Base-by-base conservation (phyloP, 1,140 invertebrate species). In the Mylabris phalerata region DNA sequence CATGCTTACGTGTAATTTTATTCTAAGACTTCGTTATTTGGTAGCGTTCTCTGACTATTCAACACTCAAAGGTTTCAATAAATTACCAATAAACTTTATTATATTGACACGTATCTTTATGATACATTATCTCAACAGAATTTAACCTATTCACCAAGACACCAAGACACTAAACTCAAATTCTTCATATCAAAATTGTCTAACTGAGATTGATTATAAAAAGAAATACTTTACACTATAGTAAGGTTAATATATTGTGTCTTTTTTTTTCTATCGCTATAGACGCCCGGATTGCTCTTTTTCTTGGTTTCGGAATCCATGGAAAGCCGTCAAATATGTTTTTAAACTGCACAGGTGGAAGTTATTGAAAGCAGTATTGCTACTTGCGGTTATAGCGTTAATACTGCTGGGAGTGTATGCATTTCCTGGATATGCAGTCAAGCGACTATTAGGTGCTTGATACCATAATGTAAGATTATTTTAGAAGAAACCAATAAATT, bases 271-370 rank as follows among this genome's bases (percentile, higher is more conserved):
- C 7, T 2, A 32, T 32, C 32, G 0, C 7, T 76, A 47, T 66
- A 84, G 82, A 11, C 79, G 83, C 9, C 81, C 82, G 9, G 78
- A 82, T 56, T 80, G 80, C 4, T 83, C 83, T 4, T 84, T 82
- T 59, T 80, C 79, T 55, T 84, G 81, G 73, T 75, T 84, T 58
- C 76, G 72, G 32, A 80, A 84, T 73, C 82, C 82, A 1, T 75
- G 78, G 66, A 82, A 79, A 70, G 76, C 81, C 10, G 75, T 75
- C 26, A 74, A 75, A 25, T 75, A 77, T 32, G 66, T 84, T 25
- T 81, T 75, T 60, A 78, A 78, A 9, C 72, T 74, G 61, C 75
- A 81, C 62, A 76, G 76, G 59, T 77, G 77, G 74, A 74, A 77
- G 67, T 73, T 80, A 50, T 58, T 79, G 9, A 64, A 55, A 67